Percentiles rank a stretch among this genome's conserved stretches.
These are phyloP conservation scores for Lacerta bilineata DNA, from an alignment of 2,797 vertebrate genomes.

Conservation along the genomic window DNA sequence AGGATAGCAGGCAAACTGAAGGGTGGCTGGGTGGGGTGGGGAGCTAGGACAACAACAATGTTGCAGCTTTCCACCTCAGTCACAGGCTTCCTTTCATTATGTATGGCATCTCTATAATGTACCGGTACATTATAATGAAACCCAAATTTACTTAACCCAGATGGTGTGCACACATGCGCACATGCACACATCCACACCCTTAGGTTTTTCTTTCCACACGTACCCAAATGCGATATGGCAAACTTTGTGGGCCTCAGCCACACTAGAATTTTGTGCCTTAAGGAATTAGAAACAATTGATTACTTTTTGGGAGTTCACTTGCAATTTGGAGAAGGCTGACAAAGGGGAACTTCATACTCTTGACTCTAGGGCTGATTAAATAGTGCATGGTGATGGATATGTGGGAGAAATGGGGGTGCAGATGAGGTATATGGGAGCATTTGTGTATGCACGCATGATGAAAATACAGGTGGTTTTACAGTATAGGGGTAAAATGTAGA, in stretches of 20 bases:
- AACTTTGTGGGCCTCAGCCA: neutral
- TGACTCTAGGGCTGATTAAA: neutral
- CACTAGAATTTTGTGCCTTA: neutral
- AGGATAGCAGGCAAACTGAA: neutral
- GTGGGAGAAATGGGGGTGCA: neutral
- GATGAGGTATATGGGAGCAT: neutral
- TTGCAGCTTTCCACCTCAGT: too few species aligned
- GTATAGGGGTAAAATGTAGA: too few species aligned
- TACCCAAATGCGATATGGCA: neutral
- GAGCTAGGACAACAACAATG: too few species aligned
- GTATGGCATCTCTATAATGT: neutral
- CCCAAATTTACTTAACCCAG: neutral
- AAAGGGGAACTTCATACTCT: neutral
- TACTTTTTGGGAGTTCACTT: neutral
- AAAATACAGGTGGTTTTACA: neutral
- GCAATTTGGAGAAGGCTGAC: neutral
- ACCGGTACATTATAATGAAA: neutral
- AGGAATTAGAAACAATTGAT: neutral
- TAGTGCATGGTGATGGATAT: neutral
- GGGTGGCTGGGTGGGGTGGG: too few species aligned
- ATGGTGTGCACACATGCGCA: neutral
- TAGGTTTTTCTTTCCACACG: neutral
- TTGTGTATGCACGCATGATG: neutral
- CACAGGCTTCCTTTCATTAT: neutral
- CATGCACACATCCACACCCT: neutral